phyloP scores from a whole-genome alignment of 2,888 invertebrate genomes.

The Arge pagana region DNA sequence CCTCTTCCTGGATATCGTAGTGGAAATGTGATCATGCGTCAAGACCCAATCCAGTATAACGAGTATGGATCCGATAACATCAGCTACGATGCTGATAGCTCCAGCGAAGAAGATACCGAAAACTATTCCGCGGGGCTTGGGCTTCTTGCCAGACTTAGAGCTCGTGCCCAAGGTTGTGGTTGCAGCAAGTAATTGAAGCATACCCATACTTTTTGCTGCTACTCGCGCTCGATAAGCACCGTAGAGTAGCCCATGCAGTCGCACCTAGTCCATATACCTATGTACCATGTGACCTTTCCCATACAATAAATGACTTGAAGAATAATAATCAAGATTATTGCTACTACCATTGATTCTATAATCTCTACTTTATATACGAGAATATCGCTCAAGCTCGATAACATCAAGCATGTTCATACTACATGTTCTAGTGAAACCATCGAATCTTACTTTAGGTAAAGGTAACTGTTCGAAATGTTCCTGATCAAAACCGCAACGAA shows the following conservation, averaged over 20 bases:
- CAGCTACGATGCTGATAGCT: background rate
- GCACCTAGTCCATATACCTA: slow-evolving; percentile 12
- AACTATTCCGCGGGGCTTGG: background rate
- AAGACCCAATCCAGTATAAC: slow-evolving; percentile 13
- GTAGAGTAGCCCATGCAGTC: background rate
- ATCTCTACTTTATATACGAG: too few relatives aligned
- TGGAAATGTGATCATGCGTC: slow-evolving; percentile 32
- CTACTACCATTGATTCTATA: too few relatives aligned
- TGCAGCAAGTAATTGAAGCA: slow-evolving; percentile 10
- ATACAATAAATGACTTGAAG: slow-evolving; percentile 20
- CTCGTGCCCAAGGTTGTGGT: slow-evolving; percentile 18
- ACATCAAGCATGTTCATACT: too few relatives aligned
- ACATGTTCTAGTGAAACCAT: too few relatives aligned
- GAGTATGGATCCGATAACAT: slow-evolving; percentile 2
- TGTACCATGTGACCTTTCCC: slow-evolving; percentile 19
- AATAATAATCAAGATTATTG: too few relatives aligned
- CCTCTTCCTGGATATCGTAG: slow-evolving; percentile 36
- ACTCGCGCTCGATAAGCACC: too few relatives aligned
- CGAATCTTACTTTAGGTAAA: too few relatives aligned
- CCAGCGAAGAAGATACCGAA: slow-evolving; percentile 14
- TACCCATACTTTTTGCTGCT: background rate
- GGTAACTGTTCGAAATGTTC: too few relatives aligned
- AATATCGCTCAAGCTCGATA: too few relatives aligned
- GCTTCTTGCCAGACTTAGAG: slow-evolving; percentile 17
- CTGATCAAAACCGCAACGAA: slow-evolving; percentile 4